Percentiles rank a stretch among this genome's conserved stretches.
These are phyloP conservation scores for Calvadosia cruxmelitensis DNA, from an alignment of 30 jellyfish, hydroid and myxozoan species.

Conservation along the genomic window DNA sequence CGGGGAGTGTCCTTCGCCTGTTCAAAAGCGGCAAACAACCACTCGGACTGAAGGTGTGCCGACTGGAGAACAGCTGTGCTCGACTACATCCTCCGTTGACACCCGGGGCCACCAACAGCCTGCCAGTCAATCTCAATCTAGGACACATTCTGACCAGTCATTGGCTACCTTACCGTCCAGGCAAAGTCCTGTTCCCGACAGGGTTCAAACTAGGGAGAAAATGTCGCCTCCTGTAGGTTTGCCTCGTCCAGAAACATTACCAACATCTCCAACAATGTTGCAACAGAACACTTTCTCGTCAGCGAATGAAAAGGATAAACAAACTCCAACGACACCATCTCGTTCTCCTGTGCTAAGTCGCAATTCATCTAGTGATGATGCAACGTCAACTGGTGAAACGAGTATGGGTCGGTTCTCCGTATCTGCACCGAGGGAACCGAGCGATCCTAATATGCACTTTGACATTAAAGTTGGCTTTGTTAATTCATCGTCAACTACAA, in stretches of 20 bases:
- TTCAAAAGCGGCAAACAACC: not conserved
- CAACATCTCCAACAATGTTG: not conserved
- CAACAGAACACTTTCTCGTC: not conserved
- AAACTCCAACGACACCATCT: not conserved
- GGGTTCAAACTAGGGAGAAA: not conserved
- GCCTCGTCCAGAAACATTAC: not conserved
- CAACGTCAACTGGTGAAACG: not conserved
- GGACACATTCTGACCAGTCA: not conserved
- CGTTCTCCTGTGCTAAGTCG: not conserved
- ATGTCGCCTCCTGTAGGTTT: not conserved
- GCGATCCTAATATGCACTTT: not conserved
- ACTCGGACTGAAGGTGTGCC: not conserved
- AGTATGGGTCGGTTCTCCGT: slow-evolving; percentile 3
- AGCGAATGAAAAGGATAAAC: not conserved
- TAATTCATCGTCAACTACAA: not conserved
- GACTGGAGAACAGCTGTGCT: not conserved
- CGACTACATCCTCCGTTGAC: not conserved
- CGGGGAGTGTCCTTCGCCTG: not conserved
- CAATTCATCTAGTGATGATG: not conserved
- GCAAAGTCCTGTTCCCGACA: not conserved
- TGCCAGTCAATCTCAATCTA: not conserved
- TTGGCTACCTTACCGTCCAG: not conserved
- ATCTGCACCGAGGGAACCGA: not conserved
- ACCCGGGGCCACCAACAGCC: not conserved
- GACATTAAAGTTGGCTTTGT: slow-evolving; percentile 8